Conservation (phyloP, 2,797 vertebrate genomes). For the Acestrorhynchus altus region DNA sequence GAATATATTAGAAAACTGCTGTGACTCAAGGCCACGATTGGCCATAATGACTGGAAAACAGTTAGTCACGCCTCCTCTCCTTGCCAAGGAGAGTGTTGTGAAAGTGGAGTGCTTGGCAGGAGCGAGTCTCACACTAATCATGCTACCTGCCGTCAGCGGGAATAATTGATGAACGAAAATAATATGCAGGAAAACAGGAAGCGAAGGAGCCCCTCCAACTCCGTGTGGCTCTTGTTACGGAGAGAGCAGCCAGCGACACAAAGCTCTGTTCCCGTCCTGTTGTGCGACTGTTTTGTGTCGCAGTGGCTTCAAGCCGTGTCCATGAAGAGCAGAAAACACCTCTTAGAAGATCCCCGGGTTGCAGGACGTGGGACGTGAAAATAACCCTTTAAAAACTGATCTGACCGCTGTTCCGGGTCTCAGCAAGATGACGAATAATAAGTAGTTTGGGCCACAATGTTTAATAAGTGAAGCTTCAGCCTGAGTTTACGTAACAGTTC, state of each 20-base stretch:
- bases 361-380: not conserved
- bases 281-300: not conserved
- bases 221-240: not conserved
- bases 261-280: not conserved
- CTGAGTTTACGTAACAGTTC: not conserved
- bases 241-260: not conserved
- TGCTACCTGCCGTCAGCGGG: not conserved
- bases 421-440: not conserved
- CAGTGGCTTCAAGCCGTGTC: not conserved
- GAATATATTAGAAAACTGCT: not conserved
- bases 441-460: not conserved
- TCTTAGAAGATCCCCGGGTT: not conserved
- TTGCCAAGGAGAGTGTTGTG: not conserved
- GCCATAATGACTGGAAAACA: conserved; percentile 22
- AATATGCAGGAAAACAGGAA: conserved; percentile 18
- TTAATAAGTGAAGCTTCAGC: not conserved
- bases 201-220: not conserved
- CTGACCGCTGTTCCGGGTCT: not conserved
- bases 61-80: not conserved
- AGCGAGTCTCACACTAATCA: not conserved
- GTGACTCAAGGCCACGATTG: not conserved
- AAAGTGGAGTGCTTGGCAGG: not conserved
- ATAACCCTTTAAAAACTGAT: not conserved
- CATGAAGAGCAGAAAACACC: not conserved
- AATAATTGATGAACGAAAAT: conserved; percentile 7